Base-by-base conservation (phyloP, 2,888 invertebrate genomes). In the Sarcophaga variegata region DNA sequence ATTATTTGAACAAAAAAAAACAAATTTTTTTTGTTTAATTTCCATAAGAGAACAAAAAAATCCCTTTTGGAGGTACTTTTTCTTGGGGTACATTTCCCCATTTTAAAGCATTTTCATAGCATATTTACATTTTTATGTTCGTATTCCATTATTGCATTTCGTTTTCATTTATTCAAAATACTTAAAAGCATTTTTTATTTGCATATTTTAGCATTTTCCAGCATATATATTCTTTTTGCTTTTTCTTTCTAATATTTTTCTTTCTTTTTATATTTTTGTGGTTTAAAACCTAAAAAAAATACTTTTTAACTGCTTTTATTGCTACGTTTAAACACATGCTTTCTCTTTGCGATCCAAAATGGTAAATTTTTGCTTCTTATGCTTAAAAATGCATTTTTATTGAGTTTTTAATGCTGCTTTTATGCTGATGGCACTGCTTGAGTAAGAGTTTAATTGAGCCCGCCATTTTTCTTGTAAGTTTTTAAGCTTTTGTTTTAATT, bases 221-320 rank as follows among this genome's bases (percentile, higher is more conserved):
- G 54, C 54, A 54, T 54, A 54, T 37, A 54, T 54, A 4, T 72
- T 72, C 12, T 60, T 27, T 37, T 1, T 63, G 64, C 59, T 60
- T 71, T 59, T 83, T n/a, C 64, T n/a, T 70, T 71, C 22, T 64
- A 69, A 71, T 75, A 83, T 83, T 88, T 71, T 88, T 77, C 81
- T 88, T 83, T 86, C 85, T 80, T 84, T 83, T 82, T 85, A 83
- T 75, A 88, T 49, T 69, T 86, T 81, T 81, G 83, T 88, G 89
- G 89, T 89, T 88, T 70, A 81, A 85, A 49, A 54, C 12, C 63
- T 64, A 59, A 71, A 20, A 17, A 64, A 72, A 59, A 59, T 37
- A 47, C 20, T 17, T 62, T 66, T 76, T 54, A 71, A 76, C 49
- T 80, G 76, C 76, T 83, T 81, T 60, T 77, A 27, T 22, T 80